Percentiles rank a stretch among this genome's conserved stretches.
Conservation (phyloP, 2,888 invertebrate genomes). For the Anorthoa munda region DNA sequence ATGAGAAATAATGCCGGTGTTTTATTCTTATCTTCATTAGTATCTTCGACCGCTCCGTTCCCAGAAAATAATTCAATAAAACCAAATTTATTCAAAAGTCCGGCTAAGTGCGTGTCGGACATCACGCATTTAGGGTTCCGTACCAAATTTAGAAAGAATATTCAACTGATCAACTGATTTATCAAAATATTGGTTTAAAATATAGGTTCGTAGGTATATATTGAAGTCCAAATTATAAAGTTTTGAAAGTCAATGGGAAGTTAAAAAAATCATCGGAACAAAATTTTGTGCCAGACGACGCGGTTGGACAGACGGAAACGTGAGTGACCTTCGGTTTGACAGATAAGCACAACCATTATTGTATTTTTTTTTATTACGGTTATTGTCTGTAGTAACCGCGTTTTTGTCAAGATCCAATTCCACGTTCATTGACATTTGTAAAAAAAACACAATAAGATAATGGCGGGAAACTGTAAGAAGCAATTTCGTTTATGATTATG, state of each 20-base stretch:
- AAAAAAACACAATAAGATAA: conserved; percentile 8
- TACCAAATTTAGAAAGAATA: too few species aligned
- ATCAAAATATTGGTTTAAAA: too few species aligned
- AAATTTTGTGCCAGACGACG: too few species aligned
- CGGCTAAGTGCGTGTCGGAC: too few species aligned
- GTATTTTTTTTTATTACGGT: conserved; percentile 8
- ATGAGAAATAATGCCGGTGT: conserved; percentile 16
- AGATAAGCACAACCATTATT: conserved; percentile 35
- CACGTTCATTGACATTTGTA: conserved; percentile 25
- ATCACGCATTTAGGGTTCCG: too few species aligned
- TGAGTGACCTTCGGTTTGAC: not conserved
- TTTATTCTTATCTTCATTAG: conserved; percentile 27
- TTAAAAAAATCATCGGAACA: too few species aligned
- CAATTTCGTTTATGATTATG: conserved; percentile 60
- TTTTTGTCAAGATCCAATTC: conserved; percentile 8
- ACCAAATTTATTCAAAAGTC: not conserved
- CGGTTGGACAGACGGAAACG: too few species aligned
- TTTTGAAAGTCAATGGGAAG: too few species aligned
- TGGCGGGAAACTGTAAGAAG: conserved; percentile 13
- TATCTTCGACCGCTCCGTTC: conserved; percentile 2
- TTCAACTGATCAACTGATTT: too few species aligned
- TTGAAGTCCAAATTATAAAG: too few species aligned
- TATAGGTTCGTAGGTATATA: too few species aligned
- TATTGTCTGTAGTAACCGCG: conserved; percentile 16
- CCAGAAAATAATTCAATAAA: conserved; percentile 1